A percentile compares a stretch with the other conserved stretches of the same genome.
Evolutionary conservation across 2,113 vertebrate genomes (phyloP).

Genomic region (Microcebus jonahi): DNA sequence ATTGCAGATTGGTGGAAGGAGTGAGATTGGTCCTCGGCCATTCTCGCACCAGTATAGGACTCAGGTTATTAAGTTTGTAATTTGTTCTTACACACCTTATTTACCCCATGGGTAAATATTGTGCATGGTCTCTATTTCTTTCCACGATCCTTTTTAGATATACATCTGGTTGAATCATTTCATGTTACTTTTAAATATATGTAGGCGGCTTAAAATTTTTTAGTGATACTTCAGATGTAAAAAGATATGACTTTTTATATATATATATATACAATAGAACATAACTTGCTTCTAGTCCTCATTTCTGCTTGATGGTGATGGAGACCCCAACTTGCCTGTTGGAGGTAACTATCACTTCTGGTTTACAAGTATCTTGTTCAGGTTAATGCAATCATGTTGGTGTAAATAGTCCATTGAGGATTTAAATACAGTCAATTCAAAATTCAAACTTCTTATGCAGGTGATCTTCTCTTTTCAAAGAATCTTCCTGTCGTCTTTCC

Average conservation of each 20-base stretch:
- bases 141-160: background rate
- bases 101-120: background rate
- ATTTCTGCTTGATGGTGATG: background rate
- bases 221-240: background rate
- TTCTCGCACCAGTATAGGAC: background rate
- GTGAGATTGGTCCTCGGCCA: fast-evolving
- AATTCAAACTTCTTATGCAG: background rate
- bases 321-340: background rate
- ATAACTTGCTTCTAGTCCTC: background rate
- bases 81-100: background rate
- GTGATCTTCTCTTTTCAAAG: background rate
- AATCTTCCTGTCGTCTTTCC: background rate
- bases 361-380: background rate
- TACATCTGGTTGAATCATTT: background rate
- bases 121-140: background rate
- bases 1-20: background rate
- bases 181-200: background rate
- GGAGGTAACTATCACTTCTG: background rate
- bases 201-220: background rate
- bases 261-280: background rate
- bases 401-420: background rate
- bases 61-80: background rate
- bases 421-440: background rate
- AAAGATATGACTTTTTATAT: background rate
- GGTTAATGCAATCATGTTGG: background rate